These are phyloP conservation scores for Eunapius fragilis DNA, from an alignment of 37 sponge, comb jelly and placozoan genomes.

Conservation along the genomic window DNA sequence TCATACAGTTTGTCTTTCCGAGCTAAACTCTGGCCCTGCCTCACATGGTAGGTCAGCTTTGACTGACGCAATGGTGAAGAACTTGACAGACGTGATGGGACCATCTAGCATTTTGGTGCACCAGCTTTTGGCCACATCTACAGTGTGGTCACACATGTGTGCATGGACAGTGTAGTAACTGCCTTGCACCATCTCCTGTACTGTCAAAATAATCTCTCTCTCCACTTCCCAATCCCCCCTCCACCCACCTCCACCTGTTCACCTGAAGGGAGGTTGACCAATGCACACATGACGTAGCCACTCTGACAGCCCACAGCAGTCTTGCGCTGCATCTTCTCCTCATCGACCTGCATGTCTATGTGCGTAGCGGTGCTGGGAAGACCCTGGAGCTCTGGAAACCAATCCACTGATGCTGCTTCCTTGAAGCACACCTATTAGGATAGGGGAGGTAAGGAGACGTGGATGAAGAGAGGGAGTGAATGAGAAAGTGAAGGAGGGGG, in stretches of 20 bases:
- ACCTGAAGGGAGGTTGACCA: constrained; percentile 34
- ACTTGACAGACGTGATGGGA: constrained; percentile 66
- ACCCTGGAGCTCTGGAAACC: constrained; percentile 66
- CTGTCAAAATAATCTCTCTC: background rate
- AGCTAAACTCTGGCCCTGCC: too few relatives aligned
- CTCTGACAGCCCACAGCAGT: constrained; percentile 70
- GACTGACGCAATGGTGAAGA: constrained; percentile 50
- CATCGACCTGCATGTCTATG: constrained; percentile 46
- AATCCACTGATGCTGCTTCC: constrained; percentile 16
- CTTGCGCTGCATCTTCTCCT: constrained; percentile 10
- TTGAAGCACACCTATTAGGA: constrained; percentile 46
- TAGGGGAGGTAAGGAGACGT: constrained; percentile 19
- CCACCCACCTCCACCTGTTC: background rate
- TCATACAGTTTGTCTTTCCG: too few relatives aligned
- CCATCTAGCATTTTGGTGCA: constrained; percentile 51
- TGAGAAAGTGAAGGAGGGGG: constrained; percentile 38
- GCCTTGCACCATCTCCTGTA: too few relatives aligned
- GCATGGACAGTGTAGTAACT: too few relatives aligned
- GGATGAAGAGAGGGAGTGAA: constrained; percentile 41
- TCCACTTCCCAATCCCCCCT: background rate
- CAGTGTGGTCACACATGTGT: background rate
- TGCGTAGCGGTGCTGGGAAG: constrained; percentile 61
- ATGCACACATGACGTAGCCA: constrained; percentile 36
- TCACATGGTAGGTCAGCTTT: too few relatives aligned
- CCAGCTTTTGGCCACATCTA: constrained; percentile 23